phyloP scores from a whole-genome alignment of 2,797 vertebrate genomes.

The Pitangus sulphuratus region DNA sequence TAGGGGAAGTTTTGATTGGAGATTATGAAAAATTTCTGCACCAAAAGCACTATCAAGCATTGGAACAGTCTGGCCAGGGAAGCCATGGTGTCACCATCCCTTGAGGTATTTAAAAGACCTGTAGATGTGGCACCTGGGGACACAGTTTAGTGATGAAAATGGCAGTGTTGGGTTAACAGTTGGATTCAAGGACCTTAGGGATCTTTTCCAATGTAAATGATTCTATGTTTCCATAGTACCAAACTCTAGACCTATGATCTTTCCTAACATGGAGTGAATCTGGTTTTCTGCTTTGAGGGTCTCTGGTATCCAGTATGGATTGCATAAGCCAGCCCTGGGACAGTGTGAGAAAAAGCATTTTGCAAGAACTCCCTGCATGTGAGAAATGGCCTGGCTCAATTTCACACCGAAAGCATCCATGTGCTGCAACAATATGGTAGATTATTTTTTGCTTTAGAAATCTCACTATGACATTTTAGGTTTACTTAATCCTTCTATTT shows the following conservation, averaged over 20 bases:
- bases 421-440: neutral
- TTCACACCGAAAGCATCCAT: neutral
- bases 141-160: neutral
- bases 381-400: neutral
- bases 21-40: neutral
- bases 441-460: conserved; percentile 37
- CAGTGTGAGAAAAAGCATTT: neutral
- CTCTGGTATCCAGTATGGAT: neutral
- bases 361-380: neutral
- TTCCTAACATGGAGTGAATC: neutral
- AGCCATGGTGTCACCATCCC: neutral
- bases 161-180: neutral
- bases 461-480: conserved; percentile 19
- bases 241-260: neutral
- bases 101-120: neutral
- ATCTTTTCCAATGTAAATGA: neutral
- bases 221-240: neutral
- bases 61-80: neutral
- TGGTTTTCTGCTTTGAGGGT: neutral
- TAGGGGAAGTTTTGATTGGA: neutral
- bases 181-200: neutral
- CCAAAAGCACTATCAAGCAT: neutral
- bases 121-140: neutral
- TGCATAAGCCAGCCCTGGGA: neutral
- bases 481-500: conserved; percentile 37